Conservation (phyloP, 2,888 invertebrate species). For the Ceratothoa steindachneri region DNA sequence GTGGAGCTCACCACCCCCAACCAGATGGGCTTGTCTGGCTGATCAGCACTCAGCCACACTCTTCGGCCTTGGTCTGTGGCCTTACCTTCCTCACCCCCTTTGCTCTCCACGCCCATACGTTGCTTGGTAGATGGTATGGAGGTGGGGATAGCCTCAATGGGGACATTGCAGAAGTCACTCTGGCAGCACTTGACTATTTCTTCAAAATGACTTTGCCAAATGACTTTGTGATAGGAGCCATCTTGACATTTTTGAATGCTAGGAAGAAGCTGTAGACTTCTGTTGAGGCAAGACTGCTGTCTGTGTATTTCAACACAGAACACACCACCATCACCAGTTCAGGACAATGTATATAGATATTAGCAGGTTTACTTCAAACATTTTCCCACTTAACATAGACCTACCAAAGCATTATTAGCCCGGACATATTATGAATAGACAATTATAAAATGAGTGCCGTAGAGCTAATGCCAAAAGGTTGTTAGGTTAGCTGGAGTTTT, state of each 20-base stretch:
- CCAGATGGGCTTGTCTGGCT: not conserved
- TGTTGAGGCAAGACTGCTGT: slow-evolving; percentile 44
- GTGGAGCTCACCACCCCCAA: not conserved
- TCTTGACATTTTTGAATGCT: slow-evolving; percentile 35
- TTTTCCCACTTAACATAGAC: not conserved
- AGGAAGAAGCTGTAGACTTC: slow-evolving; percentile 42
- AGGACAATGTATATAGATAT: not conserved
- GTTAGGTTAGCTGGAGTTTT: too few relatives aligned
- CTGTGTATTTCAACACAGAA: slow-evolving; percentile 20
- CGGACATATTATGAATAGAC: not conserved
- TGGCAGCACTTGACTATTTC: slow-evolving; percentile 39
- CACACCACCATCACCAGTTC: slow-evolving; percentile 11
- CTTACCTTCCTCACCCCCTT: slow-evolving; percentile 9
- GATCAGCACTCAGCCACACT: slow-evolving; percentile 10
- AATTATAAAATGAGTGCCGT: too few relatives aligned
- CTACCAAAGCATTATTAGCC: not conserved
- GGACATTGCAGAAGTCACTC: slow-evolving; percentile 33
- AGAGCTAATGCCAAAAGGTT: too few relatives aligned
- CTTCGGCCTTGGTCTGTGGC: not conserved
- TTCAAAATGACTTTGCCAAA: slow-evolving; percentile 23
- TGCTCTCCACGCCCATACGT: not conserved
- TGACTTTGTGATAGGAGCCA: slow-evolving; percentile 29
- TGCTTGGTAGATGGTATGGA: not conserved
- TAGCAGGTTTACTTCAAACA: not conserved
- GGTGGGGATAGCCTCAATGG: slow-evolving; percentile 1